A percentile compares a stretch with the other conserved stretches of the same genome.
phyloP scores from a whole-genome alignment of 2,888 invertebrate species.

The Myopa testacea region DNA sequence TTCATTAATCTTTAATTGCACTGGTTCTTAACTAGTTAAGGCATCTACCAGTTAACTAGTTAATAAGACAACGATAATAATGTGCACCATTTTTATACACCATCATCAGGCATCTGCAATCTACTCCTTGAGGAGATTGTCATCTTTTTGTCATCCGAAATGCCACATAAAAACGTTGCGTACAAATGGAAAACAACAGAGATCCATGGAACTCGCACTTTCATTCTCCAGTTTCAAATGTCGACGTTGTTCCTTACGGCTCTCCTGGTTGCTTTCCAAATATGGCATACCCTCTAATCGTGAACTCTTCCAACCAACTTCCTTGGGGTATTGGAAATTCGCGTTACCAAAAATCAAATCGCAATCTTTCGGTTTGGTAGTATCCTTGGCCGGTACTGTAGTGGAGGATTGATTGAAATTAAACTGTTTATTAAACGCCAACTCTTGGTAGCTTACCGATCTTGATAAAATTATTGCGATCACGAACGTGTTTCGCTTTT shows the following conservation, averaged over 20 bases:
- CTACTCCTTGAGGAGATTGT: no score
- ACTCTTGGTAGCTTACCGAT: no score
- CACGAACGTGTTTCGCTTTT: no score
- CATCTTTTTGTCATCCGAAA: not conserved
- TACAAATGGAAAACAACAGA: slow-evolving; percentile 42
- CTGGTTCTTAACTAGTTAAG: no score
- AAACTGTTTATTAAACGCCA: not conserved
- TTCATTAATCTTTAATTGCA: no score
- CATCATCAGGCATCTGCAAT: no score
- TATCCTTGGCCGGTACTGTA: slow-evolving; percentile 36
- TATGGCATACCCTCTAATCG: slow-evolving; percentile 57
- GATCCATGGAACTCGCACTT: not conserved
- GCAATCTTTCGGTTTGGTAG: slow-evolving; percentile 51
- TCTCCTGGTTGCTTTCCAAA: slow-evolving; percentile 50
- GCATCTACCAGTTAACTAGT: no score
- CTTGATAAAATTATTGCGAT: no score
- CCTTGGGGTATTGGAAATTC: slow-evolving; percentile 36
- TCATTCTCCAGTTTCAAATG: not conserved
- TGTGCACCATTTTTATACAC: no score
- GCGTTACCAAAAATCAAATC: slow-evolving; percentile 56
- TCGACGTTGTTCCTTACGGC: slow-evolving; percentile 15
- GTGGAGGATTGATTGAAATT: not conserved
- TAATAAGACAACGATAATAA: no score
- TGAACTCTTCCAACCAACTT: slow-evolving; percentile 53
- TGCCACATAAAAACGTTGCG: slow-evolving; percentile 23